Evolutionary conservation across 2,113 vertebrate genomes (phyloP).

Genomic region (Vombatus ursinus): DNA sequence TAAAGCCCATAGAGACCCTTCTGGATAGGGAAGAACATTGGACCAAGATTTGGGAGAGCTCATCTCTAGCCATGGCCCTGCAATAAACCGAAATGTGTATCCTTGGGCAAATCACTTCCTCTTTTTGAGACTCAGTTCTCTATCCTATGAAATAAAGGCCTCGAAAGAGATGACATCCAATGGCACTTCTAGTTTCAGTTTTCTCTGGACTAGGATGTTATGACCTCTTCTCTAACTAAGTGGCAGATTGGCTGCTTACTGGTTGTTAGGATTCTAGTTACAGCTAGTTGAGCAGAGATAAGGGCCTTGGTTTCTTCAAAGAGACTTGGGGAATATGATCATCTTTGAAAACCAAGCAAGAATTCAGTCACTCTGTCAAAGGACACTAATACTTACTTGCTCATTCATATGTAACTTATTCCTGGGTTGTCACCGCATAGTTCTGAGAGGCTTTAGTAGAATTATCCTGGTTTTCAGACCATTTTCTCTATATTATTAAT

Average conservation of each 20-base stretch:
- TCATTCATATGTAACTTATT: neutral
- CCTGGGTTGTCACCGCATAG: neutral
- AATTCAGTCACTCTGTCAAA: neutral
- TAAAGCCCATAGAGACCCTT: too few species aligned
- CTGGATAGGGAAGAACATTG: too few species aligned
- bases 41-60: neutral
- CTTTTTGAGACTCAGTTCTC: neutral
- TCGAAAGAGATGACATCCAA: neutral
- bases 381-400: neutral
- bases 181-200: neutral
- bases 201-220: neutral
- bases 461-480: neutral
- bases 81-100: neutral
- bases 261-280: neutral
- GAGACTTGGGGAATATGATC: neutral
- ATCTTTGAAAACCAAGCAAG: neutral
- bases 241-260: neutral
- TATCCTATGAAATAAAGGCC: neutral
- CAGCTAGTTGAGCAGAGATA: too few species aligned
- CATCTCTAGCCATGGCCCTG: neutral
- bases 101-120: neutral
- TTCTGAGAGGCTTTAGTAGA: neutral
- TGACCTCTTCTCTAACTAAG: neutral
- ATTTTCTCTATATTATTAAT: neutral
- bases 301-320: neutral